Conservation (phyloP, 2,113 vertebrate species). For the cattle (Bos taurus) region DNA sequence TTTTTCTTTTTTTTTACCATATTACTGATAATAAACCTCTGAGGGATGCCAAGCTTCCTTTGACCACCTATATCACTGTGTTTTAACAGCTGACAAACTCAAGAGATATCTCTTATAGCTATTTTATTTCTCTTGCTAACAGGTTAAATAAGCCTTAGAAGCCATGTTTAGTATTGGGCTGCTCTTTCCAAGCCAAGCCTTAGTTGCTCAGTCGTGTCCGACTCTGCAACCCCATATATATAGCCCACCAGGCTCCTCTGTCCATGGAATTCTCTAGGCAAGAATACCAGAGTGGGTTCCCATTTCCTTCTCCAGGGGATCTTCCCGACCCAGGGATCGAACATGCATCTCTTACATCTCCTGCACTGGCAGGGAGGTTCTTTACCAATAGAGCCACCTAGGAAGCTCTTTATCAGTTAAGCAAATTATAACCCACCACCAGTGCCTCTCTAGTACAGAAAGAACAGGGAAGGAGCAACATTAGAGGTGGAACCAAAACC, state of each 20-base stretch:
- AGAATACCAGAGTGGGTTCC: neutral
- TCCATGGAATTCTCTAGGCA: neutral
- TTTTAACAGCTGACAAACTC: neutral
- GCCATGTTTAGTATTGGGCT: neutral
- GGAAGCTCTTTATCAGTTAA: neutral
- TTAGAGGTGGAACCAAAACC: neutral
- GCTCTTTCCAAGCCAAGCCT: neutral
- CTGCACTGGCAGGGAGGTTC: neutral
- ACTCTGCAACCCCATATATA: neutral
- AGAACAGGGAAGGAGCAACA: neutral
- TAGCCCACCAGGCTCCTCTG: neutral
- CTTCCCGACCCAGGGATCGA: neutral
- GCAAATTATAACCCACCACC: neutral
- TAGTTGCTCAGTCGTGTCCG: rapidly evolving
- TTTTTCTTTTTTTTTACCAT: neutral
- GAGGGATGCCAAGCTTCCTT: neutral
- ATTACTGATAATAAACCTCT: neutral
- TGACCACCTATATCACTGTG: neutral
- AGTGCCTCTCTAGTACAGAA: neutral
- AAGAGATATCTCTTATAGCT: neutral
- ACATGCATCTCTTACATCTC: neutral
- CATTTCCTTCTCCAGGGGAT: neutral
- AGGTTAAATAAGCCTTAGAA: neutral
- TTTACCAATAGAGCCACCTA: neutral
- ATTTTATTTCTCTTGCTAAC: neutral